These are phyloP conservation scores for Cryptus viduatorius DNA, from an alignment of 2,888 invertebrate genomes.

Conservation along the genomic window DNA sequence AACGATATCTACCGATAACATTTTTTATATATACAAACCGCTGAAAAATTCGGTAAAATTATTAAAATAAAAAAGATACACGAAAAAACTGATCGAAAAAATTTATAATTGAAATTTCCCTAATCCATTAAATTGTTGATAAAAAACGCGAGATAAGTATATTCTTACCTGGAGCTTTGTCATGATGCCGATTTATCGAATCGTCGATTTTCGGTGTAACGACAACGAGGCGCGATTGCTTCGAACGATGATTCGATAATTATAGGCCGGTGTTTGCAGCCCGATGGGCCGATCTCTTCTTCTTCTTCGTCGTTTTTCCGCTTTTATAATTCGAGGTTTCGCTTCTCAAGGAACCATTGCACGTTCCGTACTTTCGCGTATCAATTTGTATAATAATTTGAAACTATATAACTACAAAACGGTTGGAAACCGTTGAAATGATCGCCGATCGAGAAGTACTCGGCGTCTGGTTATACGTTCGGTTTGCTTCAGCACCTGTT, in stretches of 20 bases:
- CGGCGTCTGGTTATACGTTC: conserved; percentile 36
- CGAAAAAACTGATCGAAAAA: not conserved
- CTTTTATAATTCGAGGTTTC: conserved; percentile 35
- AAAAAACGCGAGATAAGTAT: not conserved
- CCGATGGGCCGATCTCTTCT: conserved; percentile 26
- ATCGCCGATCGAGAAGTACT: not conserved
- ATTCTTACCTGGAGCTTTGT: conserved; percentile 59
- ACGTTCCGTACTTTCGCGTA: conserved; percentile 40
- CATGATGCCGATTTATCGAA: conserved; percentile 40
- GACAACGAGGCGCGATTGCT: not conserved
- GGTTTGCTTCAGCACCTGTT: conserved; percentile 79
- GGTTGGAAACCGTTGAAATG: not conserved
- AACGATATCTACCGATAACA: too few species aligned
- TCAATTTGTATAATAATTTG: conserved; percentile 38
- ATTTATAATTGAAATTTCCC: not conserved
- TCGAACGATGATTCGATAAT: conserved; percentile 43
- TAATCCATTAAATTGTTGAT: not conserved
- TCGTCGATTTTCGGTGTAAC: conserved; percentile 18
- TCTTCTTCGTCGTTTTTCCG: conserved; percentile 12
- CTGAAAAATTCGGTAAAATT: too few species aligned
- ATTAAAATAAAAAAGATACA: not conserved
- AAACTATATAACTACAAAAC: conserved; percentile 3
- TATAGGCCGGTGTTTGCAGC: conserved; percentile 32
- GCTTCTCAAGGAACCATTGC: conserved; percentile 61
- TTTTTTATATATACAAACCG: not conserved